Base-by-base conservation (phyloP, 2,888 invertebrate species). In the Drosophila gaucha region DNA sequence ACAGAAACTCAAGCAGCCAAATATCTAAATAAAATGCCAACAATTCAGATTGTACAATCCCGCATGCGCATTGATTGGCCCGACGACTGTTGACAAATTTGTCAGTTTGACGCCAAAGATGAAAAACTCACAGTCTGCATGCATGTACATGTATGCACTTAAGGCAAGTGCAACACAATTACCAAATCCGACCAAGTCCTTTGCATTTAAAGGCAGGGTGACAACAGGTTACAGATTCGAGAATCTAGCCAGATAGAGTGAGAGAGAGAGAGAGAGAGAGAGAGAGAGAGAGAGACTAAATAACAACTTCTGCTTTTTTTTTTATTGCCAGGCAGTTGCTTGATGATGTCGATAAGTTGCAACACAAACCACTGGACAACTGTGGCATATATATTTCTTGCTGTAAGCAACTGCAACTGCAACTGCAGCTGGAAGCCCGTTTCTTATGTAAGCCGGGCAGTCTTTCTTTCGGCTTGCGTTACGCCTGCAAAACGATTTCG, bases 21-120 rank as follows among this genome's bases (percentile, higher is more conserved):
- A 66, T 56, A 54, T 28, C 49, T 56, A 77, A 77, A 84, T 71
- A 68, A 83, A 80, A 83, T 86, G 64, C 51, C 64, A 83, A 67
- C 73, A 60, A 86, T 80, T 83, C 68, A 54, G 67, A 66, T 79
- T 79, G 80, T 65, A 82, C 71, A 85, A 79, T 83, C 12, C 51
- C 64, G 56, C 77, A 67, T 67, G 57, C 39, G 67, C 78, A 69
- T 68, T 68, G 79, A 82, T 67, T 79, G 86, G 60, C 49, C 22
- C 16, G 57, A 22, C 14, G 60, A 16, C 55, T 55, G 41, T 68
- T 80, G 82, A 79, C 85, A 78, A 85, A 80, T 80, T 80, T 80
- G 84, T 83, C 63, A 44, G 76, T 57, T 66, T 68, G 60, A 64
- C 76, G 86, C 76, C 66, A 74, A 70, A 28, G 41, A 41, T 41